Percentiles rank a stretch among this genome's conserved stretches.
These are phyloP conservation scores for Pygocentrus nattereri DNA, from an alignment of 2,797 vertebrate genomes.

Conservation along the genomic window DNA sequence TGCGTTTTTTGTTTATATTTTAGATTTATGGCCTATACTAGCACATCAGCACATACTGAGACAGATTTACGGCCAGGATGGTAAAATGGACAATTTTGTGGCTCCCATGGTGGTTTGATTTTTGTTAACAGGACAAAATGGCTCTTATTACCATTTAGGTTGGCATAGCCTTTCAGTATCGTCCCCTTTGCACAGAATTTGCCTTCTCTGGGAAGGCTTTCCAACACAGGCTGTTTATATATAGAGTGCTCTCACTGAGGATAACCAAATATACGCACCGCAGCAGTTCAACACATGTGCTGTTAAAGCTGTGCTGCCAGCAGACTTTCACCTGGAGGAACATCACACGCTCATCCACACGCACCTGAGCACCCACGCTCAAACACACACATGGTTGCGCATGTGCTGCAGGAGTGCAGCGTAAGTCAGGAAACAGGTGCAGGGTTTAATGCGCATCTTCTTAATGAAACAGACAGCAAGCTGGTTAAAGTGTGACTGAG, in stretches of 20 bases:
- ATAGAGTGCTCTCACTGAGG: neutral
- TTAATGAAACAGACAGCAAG: conserved; percentile 51
- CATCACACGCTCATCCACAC: neutral
- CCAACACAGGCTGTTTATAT: neutral
- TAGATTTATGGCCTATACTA: too few species aligned
- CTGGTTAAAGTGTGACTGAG: conserved; percentile 38
- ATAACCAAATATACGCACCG: neutral
- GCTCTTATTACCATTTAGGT: too few species aligned
- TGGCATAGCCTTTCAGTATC: too few species aligned
- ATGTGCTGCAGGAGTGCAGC: conserved; percentile 57
- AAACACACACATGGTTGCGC: conserved; percentile 49
- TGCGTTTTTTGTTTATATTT: too few species aligned
- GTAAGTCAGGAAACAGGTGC: neutral
- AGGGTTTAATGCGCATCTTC: conserved; percentile 35
- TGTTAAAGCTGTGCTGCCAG: neutral
- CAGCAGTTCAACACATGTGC: neutral
- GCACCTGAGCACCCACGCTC: conserved; percentile 50
- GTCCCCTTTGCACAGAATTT: neutral
- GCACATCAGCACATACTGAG: too few species aligned
- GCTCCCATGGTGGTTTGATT: too few species aligned
- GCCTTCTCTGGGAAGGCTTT: neutral
- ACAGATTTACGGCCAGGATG: too few species aligned
- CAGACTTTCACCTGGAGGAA: neutral
- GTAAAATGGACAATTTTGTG: too few species aligned
- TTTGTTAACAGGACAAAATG: too few species aligned